These are phyloP conservation scores for Peromyscus californicus DNA, from an alignment of 2,113 vertebrate genomes.

Conservation along the genomic window DNA sequence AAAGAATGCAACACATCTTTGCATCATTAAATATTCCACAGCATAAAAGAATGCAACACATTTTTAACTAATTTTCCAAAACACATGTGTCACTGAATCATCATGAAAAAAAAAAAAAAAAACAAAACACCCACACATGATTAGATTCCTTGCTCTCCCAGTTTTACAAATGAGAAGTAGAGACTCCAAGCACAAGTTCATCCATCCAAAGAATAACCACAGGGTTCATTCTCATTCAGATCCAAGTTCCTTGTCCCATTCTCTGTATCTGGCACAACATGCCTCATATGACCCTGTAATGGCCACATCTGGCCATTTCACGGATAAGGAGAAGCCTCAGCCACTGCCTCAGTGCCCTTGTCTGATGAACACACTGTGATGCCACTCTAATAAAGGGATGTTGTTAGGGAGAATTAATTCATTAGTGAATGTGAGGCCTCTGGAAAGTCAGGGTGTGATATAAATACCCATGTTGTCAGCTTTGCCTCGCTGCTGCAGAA, in stretches of 20 bases:
- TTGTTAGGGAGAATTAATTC: conserved; percentile 67
- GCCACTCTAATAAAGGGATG: conserved; percentile 47
- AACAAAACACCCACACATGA: background rate
- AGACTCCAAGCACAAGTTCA: background rate
- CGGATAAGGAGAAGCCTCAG: background rate
- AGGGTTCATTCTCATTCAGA: background rate
- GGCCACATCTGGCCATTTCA: background rate
- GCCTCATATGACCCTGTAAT: background rate
- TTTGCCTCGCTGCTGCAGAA: conserved; percentile 37
- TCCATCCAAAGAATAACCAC: background rate
- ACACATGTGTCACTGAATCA: fast-evolving
- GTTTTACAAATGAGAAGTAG: background rate
- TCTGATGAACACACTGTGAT: background rate
- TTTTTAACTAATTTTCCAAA: too few species aligned
- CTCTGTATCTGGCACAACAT: background rate
- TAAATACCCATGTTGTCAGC: conserved; percentile 73
- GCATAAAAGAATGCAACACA: too few species aligned
- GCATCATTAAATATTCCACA: too few species aligned
- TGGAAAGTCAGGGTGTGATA: conserved; percentile 55
- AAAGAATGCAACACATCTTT: too few species aligned
- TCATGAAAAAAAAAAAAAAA: background rate
- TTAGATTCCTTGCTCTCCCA: background rate
- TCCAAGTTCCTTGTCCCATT: background rate
- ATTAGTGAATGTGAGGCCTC: conserved; percentile 57
- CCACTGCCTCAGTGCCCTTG: background rate